Evolutionary conservation across 2,797 vertebrate species (phyloP), one percentile per base, ranked within the genome.

Genomic region (Pogonophryne albipinna): DNA sequence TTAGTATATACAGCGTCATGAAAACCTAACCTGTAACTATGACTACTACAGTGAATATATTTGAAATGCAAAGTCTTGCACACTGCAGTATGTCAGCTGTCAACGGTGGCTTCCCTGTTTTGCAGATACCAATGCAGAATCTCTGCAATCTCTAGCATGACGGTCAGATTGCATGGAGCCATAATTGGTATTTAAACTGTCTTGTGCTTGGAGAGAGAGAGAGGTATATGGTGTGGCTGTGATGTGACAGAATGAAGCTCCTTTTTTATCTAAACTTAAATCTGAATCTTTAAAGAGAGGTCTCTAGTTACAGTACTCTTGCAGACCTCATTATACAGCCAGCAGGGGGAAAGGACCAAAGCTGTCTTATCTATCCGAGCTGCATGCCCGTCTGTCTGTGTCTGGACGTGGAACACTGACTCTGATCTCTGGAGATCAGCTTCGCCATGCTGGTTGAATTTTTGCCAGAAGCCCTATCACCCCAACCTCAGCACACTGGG

Each of bases 401-500:
- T 72, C 61, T 77, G 71, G 85, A 87, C 76, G 83, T 76, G 84
- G 75, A 85, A 80, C 76, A 60, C 78, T 80, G 89, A 76, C 68
- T 88, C 71, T 71, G 83, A 87, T 90, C 92, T 88, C 86, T 61
- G 0, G 86, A 84, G 87, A 89, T 77, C 70, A 65, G 84, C 72
- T 86, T 83, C 85, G 59, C 67, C 66, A 69, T 51, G 70, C 76
- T 69, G 76, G 52, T 67, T 79, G 76, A 79, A 17, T 61, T 85
- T 78, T 74, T 66, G 27, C 79, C 79, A 71, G 71, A 66, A 64
- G 77, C 66, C 47, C 50, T 68, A 15, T 83, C 19, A 69, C 80
- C 44, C 71, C 19, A 55, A 67, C 68, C 69, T 68, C 56, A 45
- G 44, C 64, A 41, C 42, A 56, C 62, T 20, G n/a, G 64, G 74